Percentiles rank a stretch among this genome's conserved stretches.
Evolutionary conservation across 2,113 vertebrate species (phyloP).

Genomic region (Macquaria ambigua): DNA sequence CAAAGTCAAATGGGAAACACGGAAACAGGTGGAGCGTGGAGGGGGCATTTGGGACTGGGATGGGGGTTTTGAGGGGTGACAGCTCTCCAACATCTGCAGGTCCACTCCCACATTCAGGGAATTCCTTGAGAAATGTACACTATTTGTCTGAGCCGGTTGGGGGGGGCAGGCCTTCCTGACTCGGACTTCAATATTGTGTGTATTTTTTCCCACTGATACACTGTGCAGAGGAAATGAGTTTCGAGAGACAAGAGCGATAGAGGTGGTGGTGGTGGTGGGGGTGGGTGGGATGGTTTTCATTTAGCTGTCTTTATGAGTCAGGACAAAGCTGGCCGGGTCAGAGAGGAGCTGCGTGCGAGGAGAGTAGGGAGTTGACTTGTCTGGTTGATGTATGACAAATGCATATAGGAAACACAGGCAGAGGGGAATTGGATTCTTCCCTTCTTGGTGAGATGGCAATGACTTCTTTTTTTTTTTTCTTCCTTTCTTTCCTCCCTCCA

Average conservation of each 20-base stretch:
- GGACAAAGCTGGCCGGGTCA: constrained; percentile 65
- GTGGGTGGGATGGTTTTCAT: constrained; percentile 67
- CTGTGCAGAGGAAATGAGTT: constrained; percentile 76
- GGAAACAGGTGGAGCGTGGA: not conserved
- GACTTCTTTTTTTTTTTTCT: constrained; percentile 22
- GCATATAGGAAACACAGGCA: constrained; percentile 51
- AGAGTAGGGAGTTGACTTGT: constrained; percentile 72
- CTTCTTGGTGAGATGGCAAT: constrained; percentile 44
- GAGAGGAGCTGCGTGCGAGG: constrained; percentile 57
- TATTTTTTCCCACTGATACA: constrained; percentile 43
- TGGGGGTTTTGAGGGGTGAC: constrained; percentile 16
- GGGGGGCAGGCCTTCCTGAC: not conserved
- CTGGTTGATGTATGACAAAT: constrained; percentile 78
- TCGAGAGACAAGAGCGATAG: constrained; percentile 50
- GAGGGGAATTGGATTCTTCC: constrained; percentile 71
- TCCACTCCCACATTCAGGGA: constrained; percentile 74
- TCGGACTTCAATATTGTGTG: constrained; percentile 48
- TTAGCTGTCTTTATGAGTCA: constrained; percentile 75
- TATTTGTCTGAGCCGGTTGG: constrained; percentile 44
- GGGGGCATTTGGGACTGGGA: constrained; percentile 27
- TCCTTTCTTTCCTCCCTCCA: constrained; percentile 26
- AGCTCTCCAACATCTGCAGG: constrained; percentile 64
- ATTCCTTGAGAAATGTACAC: constrained; percentile 61
- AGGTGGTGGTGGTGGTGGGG: not conserved
- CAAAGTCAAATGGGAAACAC: constrained; percentile 39